These are phyloP conservation scores for Grammomys surdaster DNA, from an alignment of 2,113 vertebrate genomes.

Conservation along the genomic window DNA sequence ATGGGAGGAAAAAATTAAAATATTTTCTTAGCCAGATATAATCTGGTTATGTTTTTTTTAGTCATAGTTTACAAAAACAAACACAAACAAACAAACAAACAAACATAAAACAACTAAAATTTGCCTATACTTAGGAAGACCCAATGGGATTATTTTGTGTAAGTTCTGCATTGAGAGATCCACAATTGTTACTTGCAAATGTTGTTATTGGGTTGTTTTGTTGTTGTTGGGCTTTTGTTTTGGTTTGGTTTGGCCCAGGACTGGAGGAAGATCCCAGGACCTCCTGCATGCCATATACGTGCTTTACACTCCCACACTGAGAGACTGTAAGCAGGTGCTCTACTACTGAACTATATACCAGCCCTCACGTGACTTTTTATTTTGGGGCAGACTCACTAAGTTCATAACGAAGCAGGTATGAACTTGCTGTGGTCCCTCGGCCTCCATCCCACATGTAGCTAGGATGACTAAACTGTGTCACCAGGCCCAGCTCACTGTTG, in stretches of 20 bases:
- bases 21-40: not conserved
- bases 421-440: not conserved
- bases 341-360: not conserved
- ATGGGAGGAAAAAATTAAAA: not conserved
- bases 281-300: no score
- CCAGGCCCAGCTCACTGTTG: not conserved
- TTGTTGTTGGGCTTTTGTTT: not conserved
- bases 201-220: no score
- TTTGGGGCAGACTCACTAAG: not conserved
- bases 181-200: not conserved
- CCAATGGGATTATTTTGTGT: not conserved
- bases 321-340: not conserved
- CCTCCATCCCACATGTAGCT: not conserved
- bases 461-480: not conserved
- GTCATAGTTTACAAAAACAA: slow-evolving; percentile 38
- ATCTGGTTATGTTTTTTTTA: not conserved
- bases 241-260: not conserved
- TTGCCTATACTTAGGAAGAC: not conserved
- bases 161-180: not conserved
- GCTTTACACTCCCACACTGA: not conserved
- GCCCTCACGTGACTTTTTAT: not conserved
- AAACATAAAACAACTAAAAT: not conserved
- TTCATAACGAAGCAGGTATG: not conserved
- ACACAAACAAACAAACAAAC: not conserved
- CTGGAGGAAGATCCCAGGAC: no score